Percentiles rank a stretch among this genome's conserved stretches.
phyloP scores from a whole-genome alignment of 1,140 invertebrate genomes.

The Akabosia matsudoensis region DNA sequence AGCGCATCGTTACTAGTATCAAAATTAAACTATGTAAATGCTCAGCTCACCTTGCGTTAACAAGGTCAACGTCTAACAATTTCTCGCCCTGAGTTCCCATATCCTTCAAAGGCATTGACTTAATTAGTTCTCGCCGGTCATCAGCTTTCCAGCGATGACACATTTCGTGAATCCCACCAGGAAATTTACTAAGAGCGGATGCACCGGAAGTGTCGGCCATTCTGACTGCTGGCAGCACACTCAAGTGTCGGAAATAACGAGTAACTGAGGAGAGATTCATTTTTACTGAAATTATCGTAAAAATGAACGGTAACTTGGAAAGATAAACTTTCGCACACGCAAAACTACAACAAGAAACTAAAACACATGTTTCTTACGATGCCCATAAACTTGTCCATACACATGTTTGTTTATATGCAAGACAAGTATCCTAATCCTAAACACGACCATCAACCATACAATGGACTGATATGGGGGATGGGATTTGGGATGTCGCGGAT shows the following conservation, averaged over 20 bases:
- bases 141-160: constrained; percentile 52
- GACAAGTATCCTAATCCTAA: too few relatives aligned
- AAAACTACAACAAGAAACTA: too few relatives aligned
- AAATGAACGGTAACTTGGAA: too few relatives aligned
- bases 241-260: neutral
- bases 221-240: neutral
- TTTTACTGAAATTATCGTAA: neutral
- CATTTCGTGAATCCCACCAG: neutral
- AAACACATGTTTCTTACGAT: too few relatives aligned
- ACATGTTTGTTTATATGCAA: too few relatives aligned
- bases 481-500: too few relatives aligned
- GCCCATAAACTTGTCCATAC: too few relatives aligned
- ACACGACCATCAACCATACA: too few relatives aligned
- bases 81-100: constrained; percentile 68
- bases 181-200: too few relatives aligned
- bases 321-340: too few relatives aligned
- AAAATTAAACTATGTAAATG: too few relatives aligned
- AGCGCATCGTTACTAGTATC: neutral
- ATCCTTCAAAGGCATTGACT: constrained; percentile 59
- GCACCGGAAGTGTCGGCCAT: neutral
- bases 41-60: constrained; percentile 50
- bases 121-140: constrained; percentile 59
- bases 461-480: too few relatives aligned
- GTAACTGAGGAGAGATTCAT: neutral
- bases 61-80: constrained; percentile 59